Percentiles rank a stretch among this genome's conserved stretches.
Conservation (phyloP, 2,113 vertebrate species). For the rat (Rattus norvegicus) region GRCr8 NC_086028.1:10642001-10642500, state of each 20-base stretch:
- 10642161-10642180: not conserved
- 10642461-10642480: not conserved
- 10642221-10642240: not conserved
- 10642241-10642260: not conserved
- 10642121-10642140: not conserved
- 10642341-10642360: not conserved
- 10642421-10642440: not conserved
- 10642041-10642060: not conserved
- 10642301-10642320: not conserved
- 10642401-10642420: not conserved
- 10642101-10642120: not conserved
- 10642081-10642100: slow-evolving; percentile 15
- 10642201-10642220: not conserved
- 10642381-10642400: not conserved
- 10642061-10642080: slow-evolving; percentile 16
- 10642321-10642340: not conserved
- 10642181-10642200: not conserved
- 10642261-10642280: not conserved
- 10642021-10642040: not conserved
- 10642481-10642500: not conserved
- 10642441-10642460: not conserved
- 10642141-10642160: not conserved
- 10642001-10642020: not conserved
- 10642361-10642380: rapidly evolving
- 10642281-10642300: not conserved